Evolutionary conservation across 2,888 invertebrate species (phyloP).

Genomic region (Vandiemenella viatica): DNA sequence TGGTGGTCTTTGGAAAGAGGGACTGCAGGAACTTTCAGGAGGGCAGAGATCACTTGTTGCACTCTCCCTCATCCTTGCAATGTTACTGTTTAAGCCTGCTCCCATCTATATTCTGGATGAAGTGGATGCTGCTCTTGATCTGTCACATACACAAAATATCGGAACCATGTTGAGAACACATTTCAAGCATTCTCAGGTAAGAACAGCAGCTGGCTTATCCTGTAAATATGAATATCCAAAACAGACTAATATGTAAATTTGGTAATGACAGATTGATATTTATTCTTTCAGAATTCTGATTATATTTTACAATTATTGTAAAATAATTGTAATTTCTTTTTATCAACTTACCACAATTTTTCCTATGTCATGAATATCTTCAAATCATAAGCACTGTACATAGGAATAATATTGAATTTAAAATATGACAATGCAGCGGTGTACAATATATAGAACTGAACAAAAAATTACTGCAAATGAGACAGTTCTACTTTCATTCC

Average conservation of each 20-base stretch:
- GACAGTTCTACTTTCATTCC: no score
- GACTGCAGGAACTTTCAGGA: slow-evolving; percentile 87
- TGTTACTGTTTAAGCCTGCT: slow-evolving; percentile 93
- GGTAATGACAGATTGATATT: not conserved
- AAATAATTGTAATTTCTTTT: no score
- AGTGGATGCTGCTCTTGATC: slow-evolving; percentile 94
- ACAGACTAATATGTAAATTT: not conserved
- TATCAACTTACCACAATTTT: no score
- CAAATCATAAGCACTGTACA: no score
- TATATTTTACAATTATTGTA: no score
- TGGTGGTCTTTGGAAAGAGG: slow-evolving; percentile 90
- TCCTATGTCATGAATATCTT: no score
- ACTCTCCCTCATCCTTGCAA: slow-evolving; percentile 85
- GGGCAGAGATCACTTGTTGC: slow-evolving; percentile 94
- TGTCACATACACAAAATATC: slow-evolving; percentile 97
- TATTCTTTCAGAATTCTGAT: slow-evolving; percentile 7
- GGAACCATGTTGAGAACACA: slow-evolving; percentile 85
- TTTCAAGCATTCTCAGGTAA: slow-evolving; percentile 73
- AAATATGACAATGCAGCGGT: no score
- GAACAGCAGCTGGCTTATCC: no score
- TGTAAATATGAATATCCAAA: no score
- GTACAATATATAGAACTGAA: no score
- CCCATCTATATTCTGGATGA: slow-evolving; percentile 98
- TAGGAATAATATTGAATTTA: no score
- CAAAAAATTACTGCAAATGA: no score